Base-by-base conservation (phyloP, 2,113 vertebrate species). In the Azemiops feae region DNA sequence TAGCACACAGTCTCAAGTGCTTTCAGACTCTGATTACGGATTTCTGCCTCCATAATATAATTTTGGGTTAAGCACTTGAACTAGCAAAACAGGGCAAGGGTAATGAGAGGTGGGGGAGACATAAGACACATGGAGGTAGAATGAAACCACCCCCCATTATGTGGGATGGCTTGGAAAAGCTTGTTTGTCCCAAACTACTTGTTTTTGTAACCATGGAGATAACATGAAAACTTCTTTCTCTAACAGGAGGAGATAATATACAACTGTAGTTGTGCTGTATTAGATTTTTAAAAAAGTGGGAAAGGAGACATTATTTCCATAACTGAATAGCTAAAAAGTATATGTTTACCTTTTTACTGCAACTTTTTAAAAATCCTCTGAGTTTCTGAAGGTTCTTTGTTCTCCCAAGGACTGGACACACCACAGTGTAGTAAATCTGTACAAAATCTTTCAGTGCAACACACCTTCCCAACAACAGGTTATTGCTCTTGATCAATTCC, bases 1-100 rank as follows among this genome's bases (percentile, higher is more conserved):
- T 96, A 97, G 96, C 96, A 89, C 92, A 86, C 92, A 43, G 91
- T 87, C 96, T 93, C 95, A 97, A 96, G 96, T 95, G 95, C 96
- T 95, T 95, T 96, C 94, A 57, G 94, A 95, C 86, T 86, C 92
- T 53, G 93, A 88, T 94, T 93, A 93, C 91, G 85, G 86, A 94
- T 94, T 91, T 91, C 39, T 86, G 95, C 95, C 95, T 94, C 90
- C 60, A 96, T 94, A 94, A 86, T n/a, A 20, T 39, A 22, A 55
- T 89, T 92, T 94, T 2, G 39, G 52, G 22, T 93, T 93, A 85
- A 85, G 87, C 20, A 69, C 89, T 91, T 89, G 69, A 95, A 93
- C 89, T 22, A 54, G 88, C 88, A 55, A 54, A 54, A 34, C 25
- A 54, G 52, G 53, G n/a, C 30, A 53, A n/a, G 34, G 34, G 23